Conservation (phyloP, 1,140 invertebrate species). For the Hermatobates lingyangjiaoensis region DNA sequence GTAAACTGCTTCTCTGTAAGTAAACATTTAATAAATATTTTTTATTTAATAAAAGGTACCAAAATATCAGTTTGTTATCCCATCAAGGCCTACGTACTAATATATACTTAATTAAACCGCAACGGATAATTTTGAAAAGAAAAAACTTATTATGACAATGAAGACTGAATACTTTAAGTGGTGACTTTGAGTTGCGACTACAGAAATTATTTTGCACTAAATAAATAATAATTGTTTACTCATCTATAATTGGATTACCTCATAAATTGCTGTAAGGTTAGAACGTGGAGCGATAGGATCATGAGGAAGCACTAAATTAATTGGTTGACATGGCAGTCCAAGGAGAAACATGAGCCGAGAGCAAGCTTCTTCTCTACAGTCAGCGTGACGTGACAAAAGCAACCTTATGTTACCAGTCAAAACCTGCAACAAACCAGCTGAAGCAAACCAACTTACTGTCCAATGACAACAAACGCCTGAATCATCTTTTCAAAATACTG, state of each 20-base stretch:
- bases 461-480: background rate
- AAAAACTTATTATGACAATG: too few species aligned
- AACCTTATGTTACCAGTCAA: conserved; percentile 28
- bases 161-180: too few species aligned
- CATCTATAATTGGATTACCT: too few species aligned
- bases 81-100: too few species aligned
- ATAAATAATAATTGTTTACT: too few species aligned
- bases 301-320: conserved; percentile 26
- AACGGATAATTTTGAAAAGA: too few species aligned
- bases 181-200: too few species aligned
- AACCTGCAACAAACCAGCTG: conserved; percentile 20
- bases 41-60: too few species aligned
- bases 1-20: conserved; percentile 23
- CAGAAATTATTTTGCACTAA: too few species aligned
- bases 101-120: too few species aligned
- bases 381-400: conserved; percentile 24
- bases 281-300: conserved; percentile 13
- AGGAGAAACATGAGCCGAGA: conserved; percentile 30
- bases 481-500: background rate
- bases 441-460: background rate
- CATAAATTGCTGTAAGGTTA: conserved; percentile 3
- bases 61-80: too few species aligned
- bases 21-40: too few species aligned
- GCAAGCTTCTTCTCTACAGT: conserved; percentile 28
- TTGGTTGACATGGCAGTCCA: conserved; percentile 21